A percentile compares a stretch with the other conserved stretches of the same genome.
phyloP scores from a whole-genome alignment of 92 coral and sea anemone species.

The Umimayanthus kanabou region DNA sequence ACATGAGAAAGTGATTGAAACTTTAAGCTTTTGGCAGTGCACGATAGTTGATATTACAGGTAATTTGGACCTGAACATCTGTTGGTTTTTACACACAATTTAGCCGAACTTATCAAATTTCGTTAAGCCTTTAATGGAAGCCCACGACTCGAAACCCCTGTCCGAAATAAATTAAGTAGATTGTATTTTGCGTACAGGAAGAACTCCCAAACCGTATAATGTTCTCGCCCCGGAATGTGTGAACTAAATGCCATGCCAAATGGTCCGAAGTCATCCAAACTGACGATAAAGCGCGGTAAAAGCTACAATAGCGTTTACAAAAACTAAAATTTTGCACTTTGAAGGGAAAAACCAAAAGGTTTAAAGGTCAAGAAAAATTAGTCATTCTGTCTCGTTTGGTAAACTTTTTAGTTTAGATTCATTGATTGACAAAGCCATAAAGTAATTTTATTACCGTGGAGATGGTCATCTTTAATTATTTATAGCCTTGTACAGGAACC shows the following conservation, averaged over 20 bases:
- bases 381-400: background rate
- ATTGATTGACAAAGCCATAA: constrained; percentile 14
- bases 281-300: background rate
- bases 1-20: background rate
- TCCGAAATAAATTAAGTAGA: background rate
- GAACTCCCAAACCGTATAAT: background rate
- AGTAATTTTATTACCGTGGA: background rate
- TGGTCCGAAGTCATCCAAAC: background rate
- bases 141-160: background rate
- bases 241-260: too few species aligned
- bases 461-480: too few species aligned
- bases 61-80: background rate
- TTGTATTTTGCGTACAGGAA: background rate
- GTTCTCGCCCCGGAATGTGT: background rate
- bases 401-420: background rate
- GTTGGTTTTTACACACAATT: background rate
- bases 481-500: too few species aligned
- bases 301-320: too few species aligned
- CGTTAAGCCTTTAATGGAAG: background rate
- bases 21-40: too few species aligned
- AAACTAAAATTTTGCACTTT: too few species aligned
- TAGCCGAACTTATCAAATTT: background rate
- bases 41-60: background rate
- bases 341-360: background rate
- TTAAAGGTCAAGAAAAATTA: background rate